Conservation (phyloP, 1,140 invertebrate species). For the Drosophila nigromelanica region DNA sequence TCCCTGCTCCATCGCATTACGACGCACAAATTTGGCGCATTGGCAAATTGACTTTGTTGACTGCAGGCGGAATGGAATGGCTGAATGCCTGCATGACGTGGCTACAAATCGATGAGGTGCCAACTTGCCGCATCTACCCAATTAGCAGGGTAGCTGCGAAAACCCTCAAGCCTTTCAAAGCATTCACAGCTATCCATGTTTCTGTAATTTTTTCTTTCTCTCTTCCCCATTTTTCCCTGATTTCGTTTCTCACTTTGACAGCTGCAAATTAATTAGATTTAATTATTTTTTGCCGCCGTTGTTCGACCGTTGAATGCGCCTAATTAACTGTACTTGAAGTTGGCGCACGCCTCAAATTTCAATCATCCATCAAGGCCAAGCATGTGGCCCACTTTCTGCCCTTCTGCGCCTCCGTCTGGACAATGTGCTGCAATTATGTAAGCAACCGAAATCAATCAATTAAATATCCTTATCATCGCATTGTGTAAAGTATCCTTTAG, state of each 20-base stretch:
- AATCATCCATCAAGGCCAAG: conserved; percentile 75
- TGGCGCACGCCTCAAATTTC: conserved; percentile 73
- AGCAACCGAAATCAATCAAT: conserved; percentile 67
- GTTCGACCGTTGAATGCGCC: conserved; percentile 66
- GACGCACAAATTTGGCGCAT: conserved; percentile 63
- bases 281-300: conserved; percentile 62
- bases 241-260: conserved; percentile 59
- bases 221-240: conserved; percentile 1
- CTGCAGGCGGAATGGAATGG: conserved; percentile 32
- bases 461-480: conserved; percentile 68
- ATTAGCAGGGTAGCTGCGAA: conserved; percentile 24
- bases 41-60: conserved; percentile 71
- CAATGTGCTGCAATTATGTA: conserved; percentile 73
- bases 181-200: conserved; percentile 3
- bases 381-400: background rate
- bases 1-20: conserved; percentile 43
- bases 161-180: conserved; percentile 29
- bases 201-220: background rate
- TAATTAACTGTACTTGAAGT: conserved; percentile 81
- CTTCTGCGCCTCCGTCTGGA: conserved; percentile 3
- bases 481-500: conserved; percentile 18
- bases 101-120: conserved; percentile 78
- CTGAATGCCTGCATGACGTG: conserved; percentile 51
- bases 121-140: conserved; percentile 7
- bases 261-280: conserved; percentile 82